Evolutionary conservation across 2,797 vertebrate species (phyloP), one percentile per base, ranked within the genome.

Genomic region (Gephyroberyx darwinii): DNA sequence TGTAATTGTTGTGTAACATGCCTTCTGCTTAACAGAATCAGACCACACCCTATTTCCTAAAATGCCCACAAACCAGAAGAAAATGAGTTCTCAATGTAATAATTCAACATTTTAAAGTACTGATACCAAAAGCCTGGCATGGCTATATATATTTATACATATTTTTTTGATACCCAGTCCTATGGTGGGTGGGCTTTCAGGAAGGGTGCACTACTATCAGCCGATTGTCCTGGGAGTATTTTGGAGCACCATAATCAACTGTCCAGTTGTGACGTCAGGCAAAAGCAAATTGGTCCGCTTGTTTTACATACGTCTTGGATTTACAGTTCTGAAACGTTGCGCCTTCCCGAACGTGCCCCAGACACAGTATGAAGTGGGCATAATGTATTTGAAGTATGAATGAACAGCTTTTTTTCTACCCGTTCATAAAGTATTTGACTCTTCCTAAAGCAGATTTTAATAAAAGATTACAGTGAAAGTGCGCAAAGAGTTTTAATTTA

Each of bases 401-500:
- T 77, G 66, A 76, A 82, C 74, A 62, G 81, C 81, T 86, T 91
- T 93, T 80, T 71, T 90, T 91, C 84, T 88, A 91, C 82, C 87
- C 89, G 75, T 89, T 89, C 89, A 89, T 87, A 90, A 73, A 84
- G 77, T 78, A 82, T 77, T 81, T 84, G 81, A 90, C 79, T 87
- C 81, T 92, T 92, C 88, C 84, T 91, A 84, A 87, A 85, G 73
- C 87, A 90, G 90, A 92, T 92, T 93, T 90, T 91, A 93, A 92
- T 93, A 94, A 93, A 93, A 88, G 74, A 90, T 80, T 88, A 75
- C 81, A 86, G 84, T 87, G 67, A 85, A 89, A 89, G 53, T 78
- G 56, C 56, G 51, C 26, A 53, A 69, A 58, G 10, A 64, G 50
- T 73, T 65, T 84, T 74, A 69, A 67, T 85, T 55, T 79, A 20